Evolutionary conservation across 2,797 vertebrate species (phyloP), one percentile per base, ranked within the genome.

Genomic region (Mastacembelus armatus): DNA sequence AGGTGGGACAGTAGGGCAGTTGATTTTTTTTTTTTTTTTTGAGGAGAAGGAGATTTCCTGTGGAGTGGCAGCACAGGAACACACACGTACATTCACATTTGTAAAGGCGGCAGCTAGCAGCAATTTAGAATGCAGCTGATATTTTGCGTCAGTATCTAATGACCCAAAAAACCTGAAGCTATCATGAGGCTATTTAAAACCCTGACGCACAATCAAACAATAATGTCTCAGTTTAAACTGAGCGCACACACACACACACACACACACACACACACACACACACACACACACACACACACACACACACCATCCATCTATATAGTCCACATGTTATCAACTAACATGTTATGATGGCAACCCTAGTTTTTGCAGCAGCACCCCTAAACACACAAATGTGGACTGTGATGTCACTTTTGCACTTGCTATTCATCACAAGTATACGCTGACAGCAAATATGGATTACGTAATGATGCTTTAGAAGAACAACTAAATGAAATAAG

Each of bases 181-280:
- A 49, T 74, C 68, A 74, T 33, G 26, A 57, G 30, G 51, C 66
- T 39, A 21, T 77, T 43, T 49, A 32, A 76, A 68, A 65, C 18
- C 33, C 55, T 60, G 59, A 80, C 63, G 73, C 43, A 51, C 24
- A 38, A 61, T 70, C 32, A 57, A 64, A 83, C 71, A 84, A 81
- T 85, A 67, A 83, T 62, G 68, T 76, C 72, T 85, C 75, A 71
- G 74, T 77, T 36, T 59, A 40, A 71, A 67, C 33, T 27, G 26
- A 72, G 24, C 35, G 3, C 45, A 26, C 15, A 50, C 33, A 11
- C 32, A n/a, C n/a, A n/a, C n/a, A n/a, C n/a, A n/a, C n/a, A n/a
- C n/a, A n/a, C n/a, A n/a, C n/a, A n/a, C n/a, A n/a, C n/a, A n/a
- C n/a, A n/a, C n/a, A n/a, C n/a, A n/a, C n/a, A n/a, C n/a, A n/a